Evolutionary conservation across 2,797 vertebrate genomes (phyloP).

Genomic region (Chaetodon trifasciatus): DNA sequence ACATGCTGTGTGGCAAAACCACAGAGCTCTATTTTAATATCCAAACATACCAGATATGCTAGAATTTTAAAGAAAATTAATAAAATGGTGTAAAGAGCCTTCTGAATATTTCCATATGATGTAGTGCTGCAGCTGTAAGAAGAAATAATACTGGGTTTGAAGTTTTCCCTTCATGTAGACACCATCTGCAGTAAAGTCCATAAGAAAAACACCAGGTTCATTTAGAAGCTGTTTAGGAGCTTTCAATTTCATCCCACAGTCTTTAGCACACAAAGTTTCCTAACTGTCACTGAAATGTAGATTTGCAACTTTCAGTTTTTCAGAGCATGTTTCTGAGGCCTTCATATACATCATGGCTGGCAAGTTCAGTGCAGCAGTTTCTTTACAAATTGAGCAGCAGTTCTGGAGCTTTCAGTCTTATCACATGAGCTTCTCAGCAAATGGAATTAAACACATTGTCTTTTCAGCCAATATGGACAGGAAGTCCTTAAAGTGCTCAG

Average conservation of each 20-base stretch:
- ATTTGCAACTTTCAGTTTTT: neutral
- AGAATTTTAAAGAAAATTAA: neutral
- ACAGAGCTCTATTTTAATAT: neutral
- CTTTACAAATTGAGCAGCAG: neutral
- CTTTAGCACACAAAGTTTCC: neutral
- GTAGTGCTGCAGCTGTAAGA: neutral
- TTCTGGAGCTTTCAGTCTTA: neutral
- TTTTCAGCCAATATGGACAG: neutral
- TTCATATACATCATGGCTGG: neutral
- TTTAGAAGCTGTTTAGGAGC: neutral
- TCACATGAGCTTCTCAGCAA: neutral
- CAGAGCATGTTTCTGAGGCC: neutral
- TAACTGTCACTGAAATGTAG: neutral
- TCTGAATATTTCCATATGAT: conserved; percentile 4
- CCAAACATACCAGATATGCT: neutral
- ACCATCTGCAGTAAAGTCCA: neutral
- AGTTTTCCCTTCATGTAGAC: neutral
- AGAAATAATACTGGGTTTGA: neutral
- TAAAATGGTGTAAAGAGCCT: neutral
- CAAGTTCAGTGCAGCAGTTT: neutral
- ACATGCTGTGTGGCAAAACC: neutral
- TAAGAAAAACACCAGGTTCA: neutral
- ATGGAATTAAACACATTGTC: neutral
- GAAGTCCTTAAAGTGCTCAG: neutral
- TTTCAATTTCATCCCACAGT: neutral